A percentile compares a stretch with the other conserved stretches of the same genome.
These are phyloP conservation scores for Neria commutata DNA, from an alignment of 2,888 invertebrate genomes.

Conservation along the genomic window DNA sequence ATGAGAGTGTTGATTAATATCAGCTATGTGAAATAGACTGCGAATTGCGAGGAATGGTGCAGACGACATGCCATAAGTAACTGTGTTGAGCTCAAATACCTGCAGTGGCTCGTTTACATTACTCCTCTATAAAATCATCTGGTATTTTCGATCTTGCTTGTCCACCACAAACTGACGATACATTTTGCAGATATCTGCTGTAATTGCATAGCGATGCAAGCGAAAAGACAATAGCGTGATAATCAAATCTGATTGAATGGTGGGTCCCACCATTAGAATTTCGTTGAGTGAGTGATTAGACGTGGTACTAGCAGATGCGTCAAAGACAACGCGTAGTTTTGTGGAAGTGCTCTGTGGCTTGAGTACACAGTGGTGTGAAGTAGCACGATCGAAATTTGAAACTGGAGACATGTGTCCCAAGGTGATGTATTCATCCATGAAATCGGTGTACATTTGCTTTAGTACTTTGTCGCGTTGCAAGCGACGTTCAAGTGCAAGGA, in stretches of 20 bases:
- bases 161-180: conserved; percentile 6
- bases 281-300: conserved; percentile 27
- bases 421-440: background rate
- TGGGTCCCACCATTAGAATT: conserved; percentile 26
- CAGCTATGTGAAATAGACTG: conserved; percentile 6
- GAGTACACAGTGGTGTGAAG: conserved; percentile 21
- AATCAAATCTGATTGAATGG: conserved; percentile 23
- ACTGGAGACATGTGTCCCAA: background rate
- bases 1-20: background rate
- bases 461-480: background rate
- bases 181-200: conserved; percentile 16
- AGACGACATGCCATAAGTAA: background rate
- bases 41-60: conserved; percentile 11
- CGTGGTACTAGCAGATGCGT: conserved; percentile 18
- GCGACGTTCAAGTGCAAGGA: background rate
- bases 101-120: background rate
- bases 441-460: background rate
- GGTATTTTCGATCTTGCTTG: conserved; percentile 11
- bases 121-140: background rate
- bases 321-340: conserved; percentile 23
- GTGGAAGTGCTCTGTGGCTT: conserved; percentile 19
- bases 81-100: background rate
- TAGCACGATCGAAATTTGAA: conserved; percentile 9
- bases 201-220: conserved; percentile 16
- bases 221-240: conserved; percentile 17